Conservation (phyloP, 1,140 invertebrate species). For the Vanessa tameamea region DNA sequence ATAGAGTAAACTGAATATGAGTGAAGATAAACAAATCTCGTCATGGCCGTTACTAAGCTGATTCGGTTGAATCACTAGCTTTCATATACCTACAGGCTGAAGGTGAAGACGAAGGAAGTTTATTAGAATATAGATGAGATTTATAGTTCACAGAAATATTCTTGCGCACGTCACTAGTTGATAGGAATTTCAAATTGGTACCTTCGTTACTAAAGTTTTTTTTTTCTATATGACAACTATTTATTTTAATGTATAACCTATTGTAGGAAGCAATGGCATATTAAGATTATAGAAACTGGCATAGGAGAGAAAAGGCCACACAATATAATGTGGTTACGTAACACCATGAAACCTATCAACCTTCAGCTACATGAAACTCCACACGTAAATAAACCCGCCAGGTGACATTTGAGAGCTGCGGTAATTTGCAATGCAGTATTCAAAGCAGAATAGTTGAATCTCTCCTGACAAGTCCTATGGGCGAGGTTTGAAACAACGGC, state of each 20-base stretch:
- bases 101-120: constrained; percentile 73
- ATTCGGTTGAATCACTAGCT: constrained; percentile 62
- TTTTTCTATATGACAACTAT: neutral
- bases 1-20: constrained; percentile 70
- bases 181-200: neutral
- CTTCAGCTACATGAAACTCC: constrained; percentile 24
- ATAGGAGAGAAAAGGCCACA: neutral
- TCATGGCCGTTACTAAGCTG: constrained; percentile 64
- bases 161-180: constrained; percentile 57
- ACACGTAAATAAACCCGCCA: constrained; percentile 27
- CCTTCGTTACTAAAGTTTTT: neutral
- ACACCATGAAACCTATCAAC: constrained; percentile 26
- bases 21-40: constrained; percentile 64
- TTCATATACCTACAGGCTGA: constrained; percentile 47
- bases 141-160: constrained; percentile 69
- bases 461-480: constrained; percentile 26
- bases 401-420: constrained; percentile 47
- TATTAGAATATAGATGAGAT: constrained; percentile 72
- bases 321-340: constrained; percentile 12
- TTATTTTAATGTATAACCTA: neutral
- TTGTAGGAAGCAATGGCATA: neutral
- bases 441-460: constrained; percentile 43
- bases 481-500: constrained; percentile 4
- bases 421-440: constrained; percentile 36
- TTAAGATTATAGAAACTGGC: neutral